Conservation (phyloP, 2,797 vertebrate genomes). For the Enteromius radiatus region DNA sequence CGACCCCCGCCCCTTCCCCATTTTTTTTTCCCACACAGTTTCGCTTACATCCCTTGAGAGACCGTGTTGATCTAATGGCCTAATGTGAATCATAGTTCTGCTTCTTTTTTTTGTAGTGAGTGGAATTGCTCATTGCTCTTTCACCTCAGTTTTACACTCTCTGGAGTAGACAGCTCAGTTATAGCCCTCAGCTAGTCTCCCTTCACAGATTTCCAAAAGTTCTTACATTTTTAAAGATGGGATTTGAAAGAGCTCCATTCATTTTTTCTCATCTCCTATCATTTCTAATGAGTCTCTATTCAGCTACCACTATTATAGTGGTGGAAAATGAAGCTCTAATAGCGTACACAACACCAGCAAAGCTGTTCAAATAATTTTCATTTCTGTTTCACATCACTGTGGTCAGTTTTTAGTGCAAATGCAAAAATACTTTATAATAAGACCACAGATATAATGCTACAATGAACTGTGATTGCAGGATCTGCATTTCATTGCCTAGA, state of each 20-base stretch:
- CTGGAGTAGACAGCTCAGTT: slow-evolving; percentile 1
- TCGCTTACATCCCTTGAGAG: background rate
- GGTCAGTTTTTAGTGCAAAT: background rate
- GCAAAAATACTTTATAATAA: background rate
- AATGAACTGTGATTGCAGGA: slow-evolving; percentile 8
- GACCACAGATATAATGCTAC: background rate
- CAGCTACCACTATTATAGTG: background rate
- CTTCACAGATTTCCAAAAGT: slow-evolving; percentile 3
- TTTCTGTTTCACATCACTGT: background rate
- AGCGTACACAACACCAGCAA: background rate
- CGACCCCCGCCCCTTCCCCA: no score
- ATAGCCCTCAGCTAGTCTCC: slow-evolving; percentile 1
- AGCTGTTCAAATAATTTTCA: background rate
- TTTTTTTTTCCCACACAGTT: background rate
- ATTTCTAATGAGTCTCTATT: slow-evolving; percentile 1
- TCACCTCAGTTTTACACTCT: background rate
- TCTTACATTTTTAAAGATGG: slow-evolving; percentile 11
- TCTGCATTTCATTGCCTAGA: slow-evolving; percentile 1
- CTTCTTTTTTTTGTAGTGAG: slow-evolving; percentile 1
- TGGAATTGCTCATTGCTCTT: background rate
- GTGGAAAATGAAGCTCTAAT: background rate
- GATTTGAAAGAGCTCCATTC: background rate
- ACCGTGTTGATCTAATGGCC: background rate
- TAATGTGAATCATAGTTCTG: slow-evolving; percentile 2
- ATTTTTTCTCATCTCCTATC: background rate